Conservation (phyloP, 2,888 invertebrate genomes). For the Acleris laterana region DNA sequence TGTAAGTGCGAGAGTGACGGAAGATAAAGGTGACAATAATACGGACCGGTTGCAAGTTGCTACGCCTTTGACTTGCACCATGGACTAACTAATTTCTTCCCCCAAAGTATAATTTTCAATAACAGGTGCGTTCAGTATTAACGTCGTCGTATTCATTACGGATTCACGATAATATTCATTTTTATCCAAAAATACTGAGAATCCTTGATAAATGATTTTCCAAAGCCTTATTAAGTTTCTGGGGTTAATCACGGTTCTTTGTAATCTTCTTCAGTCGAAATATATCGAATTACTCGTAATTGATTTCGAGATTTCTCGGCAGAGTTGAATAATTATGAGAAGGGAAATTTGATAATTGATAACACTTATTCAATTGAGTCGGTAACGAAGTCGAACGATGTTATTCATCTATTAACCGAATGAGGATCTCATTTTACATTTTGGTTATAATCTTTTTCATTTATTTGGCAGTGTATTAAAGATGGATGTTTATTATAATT, state of each 20-base stretch:
- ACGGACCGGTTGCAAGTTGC: background rate
- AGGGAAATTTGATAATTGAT: constrained; percentile 10
- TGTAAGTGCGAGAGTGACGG: too few relatives aligned
- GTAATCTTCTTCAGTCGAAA: constrained; percentile 8
- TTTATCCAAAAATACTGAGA: constrained; percentile 20
- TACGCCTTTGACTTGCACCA: constrained; percentile 34
- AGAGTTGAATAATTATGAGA: constrained; percentile 1
- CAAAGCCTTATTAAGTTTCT: constrained; percentile 12
- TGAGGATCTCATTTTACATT: too few relatives aligned
- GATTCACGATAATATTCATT: constrained; percentile 47
- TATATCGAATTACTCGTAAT: constrained; percentile 17
- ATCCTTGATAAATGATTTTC: constrained; percentile 22
- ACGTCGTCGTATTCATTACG: constrained; percentile 52
- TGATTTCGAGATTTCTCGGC: constrained; percentile 8
- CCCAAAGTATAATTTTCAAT: constrained; percentile 61
- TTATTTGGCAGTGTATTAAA: too few relatives aligned
- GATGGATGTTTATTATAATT: too few relatives aligned
- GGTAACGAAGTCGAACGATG: background rate
- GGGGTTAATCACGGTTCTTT: constrained; percentile 27
- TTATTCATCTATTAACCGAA: background rate
- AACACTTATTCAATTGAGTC: background rate
- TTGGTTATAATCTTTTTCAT: too few relatives aligned
- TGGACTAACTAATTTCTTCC: constrained; percentile 48
- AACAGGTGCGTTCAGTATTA: constrained; percentile 54
- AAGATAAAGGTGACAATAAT: too few relatives aligned